These are phyloP conservation scores for Cochlearius cochlearius DNA, from an alignment of 2,113 vertebrate species.

Conservation along the genomic window DNA sequence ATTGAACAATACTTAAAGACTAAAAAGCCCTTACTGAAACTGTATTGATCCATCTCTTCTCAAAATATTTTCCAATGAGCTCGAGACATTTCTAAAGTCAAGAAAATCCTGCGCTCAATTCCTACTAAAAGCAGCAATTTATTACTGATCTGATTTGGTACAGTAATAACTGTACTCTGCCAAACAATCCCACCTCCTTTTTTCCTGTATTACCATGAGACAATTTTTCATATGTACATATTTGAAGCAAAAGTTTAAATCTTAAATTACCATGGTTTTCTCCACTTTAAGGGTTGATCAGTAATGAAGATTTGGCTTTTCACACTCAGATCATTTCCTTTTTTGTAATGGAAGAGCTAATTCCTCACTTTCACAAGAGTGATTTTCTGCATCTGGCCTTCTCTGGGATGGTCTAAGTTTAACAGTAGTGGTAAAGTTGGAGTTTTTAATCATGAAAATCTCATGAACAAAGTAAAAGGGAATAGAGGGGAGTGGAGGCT, in stretches of 20 bases:
- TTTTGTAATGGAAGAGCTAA: conserved; percentile 1
- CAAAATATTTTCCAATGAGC: neutral
- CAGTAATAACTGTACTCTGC: neutral
- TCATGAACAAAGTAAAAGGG: neutral
- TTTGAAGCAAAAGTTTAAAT: neutral
- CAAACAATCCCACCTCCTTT: neutral
- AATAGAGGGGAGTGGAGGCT: neutral
- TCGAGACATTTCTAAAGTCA: neutral
- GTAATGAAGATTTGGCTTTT: conserved; percentile 18
- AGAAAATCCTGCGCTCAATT: neutral
- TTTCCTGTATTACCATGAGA: neutral
- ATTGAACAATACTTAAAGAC: neutral
- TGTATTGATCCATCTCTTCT: neutral
- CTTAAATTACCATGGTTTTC: neutral
- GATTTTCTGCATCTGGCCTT: neutral
- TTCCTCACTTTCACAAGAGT: neutral
- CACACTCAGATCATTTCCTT: neutral
- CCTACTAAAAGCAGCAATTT: neutral
- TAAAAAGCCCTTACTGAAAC: neutral
- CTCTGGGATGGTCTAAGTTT: neutral
- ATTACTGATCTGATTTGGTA: neutral
- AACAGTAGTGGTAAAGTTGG: neutral
- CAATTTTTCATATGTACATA: conserved; percentile 47
- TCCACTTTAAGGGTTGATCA: neutral
- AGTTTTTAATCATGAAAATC: neutral